phyloP scores from a whole-genome alignment of 2,113 vertebrate species.

The Paralichthys olivaceus region DNA sequence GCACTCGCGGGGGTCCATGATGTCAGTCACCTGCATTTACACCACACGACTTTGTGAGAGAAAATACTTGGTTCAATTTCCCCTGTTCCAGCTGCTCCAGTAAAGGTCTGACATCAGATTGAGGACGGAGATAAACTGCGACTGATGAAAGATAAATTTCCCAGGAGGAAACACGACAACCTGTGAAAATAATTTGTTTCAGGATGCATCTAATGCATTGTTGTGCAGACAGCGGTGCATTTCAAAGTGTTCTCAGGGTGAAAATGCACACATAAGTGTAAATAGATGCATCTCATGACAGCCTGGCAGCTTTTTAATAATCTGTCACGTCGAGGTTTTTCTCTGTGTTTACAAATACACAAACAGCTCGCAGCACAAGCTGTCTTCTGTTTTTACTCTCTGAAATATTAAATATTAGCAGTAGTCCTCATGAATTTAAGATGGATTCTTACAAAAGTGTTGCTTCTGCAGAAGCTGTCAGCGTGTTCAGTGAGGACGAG shows the following conservation, averaged over 20 bases:
- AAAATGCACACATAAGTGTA: too few species aligned
- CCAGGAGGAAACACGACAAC: constrained; percentile 8
- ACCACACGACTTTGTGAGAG: neutral
- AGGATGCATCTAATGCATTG: neutral
- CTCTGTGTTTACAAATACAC: constrained; percentile 39
- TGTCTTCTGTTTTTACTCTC: constrained; percentile 17
- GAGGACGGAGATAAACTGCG: constrained; percentile 9
- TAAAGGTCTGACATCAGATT: neutral
- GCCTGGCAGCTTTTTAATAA: constrained; percentile 51
- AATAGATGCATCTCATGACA: neutral
- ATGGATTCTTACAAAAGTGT: neutral
- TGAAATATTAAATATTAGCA: constrained; percentile 64
- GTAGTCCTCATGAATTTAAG: constrained; percentile 53
- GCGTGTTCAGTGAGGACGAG: too few species aligned
- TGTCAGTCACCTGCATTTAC: constrained; percentile 27
- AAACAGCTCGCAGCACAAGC: constrained; percentile 40
- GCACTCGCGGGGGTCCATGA: neutral
- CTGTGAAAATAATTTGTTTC: neutral
- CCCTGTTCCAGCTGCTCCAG: too few species aligned
- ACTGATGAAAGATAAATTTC: constrained; percentile 30
- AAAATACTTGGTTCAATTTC: too few species aligned
- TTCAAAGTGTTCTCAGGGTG: too few species aligned
- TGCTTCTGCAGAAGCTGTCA: too few species aligned
- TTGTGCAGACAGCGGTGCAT: too few species aligned
- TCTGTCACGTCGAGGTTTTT: constrained; percentile 36